These are phyloP conservation scores for Cirrhinus molitorella DNA, from an alignment of 2,797 vertebrate species.

Conservation along the genomic window DNA sequence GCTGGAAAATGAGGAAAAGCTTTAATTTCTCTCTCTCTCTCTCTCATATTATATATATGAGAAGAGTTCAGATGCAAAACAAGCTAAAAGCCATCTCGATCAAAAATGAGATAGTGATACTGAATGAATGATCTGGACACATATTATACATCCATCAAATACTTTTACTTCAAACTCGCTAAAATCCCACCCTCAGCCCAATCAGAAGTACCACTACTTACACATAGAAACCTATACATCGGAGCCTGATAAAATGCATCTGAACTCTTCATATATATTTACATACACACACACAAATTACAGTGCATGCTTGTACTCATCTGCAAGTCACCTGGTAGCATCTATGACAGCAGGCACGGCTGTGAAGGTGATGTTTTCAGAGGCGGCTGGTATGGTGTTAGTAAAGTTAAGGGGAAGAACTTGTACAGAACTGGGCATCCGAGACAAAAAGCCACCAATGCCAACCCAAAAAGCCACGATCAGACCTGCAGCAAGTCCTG, in stretches of 20 bases:
- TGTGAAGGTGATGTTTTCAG: constrained; percentile 62
- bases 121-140: too few relatives aligned
- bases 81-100: too few relatives aligned
- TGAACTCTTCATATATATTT: neutral
- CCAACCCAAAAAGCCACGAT: constrained; percentile 90
- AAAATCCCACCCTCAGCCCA: too few relatives aligned
- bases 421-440: rapidly evolving
- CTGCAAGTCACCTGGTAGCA: constrained; percentile 66
- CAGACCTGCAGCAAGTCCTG: constrained; percentile 84
- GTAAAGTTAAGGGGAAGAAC: constrained; percentile 55
- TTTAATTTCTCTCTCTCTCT: too few relatives aligned
- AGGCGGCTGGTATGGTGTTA: constrained; percentile 11
- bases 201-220: too few relatives aligned
- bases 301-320: neutral
- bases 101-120: too few relatives aligned
- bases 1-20: constrained; percentile 46
- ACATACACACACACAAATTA: neutral
- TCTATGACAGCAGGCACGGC: constrained; percentile 69
- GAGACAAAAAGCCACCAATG: constrained; percentile 83
- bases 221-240: too few relatives aligned
- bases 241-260: too few relatives aligned
- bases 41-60: too few relatives aligned
- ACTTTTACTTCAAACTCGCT: too few relatives aligned
- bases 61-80: too few relatives aligned
- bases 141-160: too few relatives aligned